These are phyloP conservation scores for Myotis myotis DNA, from an alignment of 2,797 vertebrate species.

Conservation along the genomic window DNA sequence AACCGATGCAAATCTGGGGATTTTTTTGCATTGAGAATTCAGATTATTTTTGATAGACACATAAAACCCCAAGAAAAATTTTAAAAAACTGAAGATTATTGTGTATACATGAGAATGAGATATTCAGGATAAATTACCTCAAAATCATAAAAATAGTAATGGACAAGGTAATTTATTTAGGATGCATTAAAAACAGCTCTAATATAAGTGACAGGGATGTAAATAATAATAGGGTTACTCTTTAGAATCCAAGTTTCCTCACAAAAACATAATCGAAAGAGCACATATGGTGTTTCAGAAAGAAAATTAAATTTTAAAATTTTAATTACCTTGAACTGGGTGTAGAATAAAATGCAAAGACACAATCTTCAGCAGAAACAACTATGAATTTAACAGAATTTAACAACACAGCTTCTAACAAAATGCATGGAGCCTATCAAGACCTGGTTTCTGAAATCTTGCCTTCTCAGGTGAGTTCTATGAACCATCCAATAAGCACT, in stretches of 20 bases:
- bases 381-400: conserved; percentile 47
- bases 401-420: not conserved
- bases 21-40: not conserved
- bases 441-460: not conserved
- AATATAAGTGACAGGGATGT: conserved; percentile 24
- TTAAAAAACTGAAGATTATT: not conserved
- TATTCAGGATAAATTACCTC: not conserved
- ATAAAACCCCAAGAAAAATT: not conserved
- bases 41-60: not conserved
- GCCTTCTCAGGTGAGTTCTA: not conserved
- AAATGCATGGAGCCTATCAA: not conserved
- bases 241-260: conserved; percentile 49
- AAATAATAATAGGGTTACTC: conserved; percentile 64
- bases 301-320: conserved; percentile 68
- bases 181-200: not conserved
- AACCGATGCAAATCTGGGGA: not conserved
- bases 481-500: not conserved
- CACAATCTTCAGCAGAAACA: conserved; percentile 30
- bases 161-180: conserved; percentile 42
- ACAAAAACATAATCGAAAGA: conserved; percentile 44
- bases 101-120: not conserved
- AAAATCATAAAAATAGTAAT: not conserved
- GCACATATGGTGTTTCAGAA: conserved; percentile 46
- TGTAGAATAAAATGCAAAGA: conserved; percentile 53
- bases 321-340: conserved; percentile 62